Evolutionary conservation across 1,140 invertebrate genomes (phyloP).

Genomic region (Hydropsyche tenuis): DNA sequence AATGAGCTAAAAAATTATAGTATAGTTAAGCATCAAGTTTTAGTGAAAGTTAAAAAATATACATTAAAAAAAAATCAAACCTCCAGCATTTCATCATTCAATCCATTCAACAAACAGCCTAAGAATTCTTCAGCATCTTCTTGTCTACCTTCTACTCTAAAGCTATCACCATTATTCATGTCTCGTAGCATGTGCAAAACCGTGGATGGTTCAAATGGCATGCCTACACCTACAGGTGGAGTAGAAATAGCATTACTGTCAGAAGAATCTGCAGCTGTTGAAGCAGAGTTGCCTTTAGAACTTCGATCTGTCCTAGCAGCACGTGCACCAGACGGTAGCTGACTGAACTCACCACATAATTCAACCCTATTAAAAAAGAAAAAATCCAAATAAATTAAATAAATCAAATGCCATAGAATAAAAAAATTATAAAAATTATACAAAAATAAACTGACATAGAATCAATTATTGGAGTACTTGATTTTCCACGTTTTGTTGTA

Average conservation of each 20-base stretch:
- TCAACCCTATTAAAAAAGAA: slow-evolving; percentile 61
- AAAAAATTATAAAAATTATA: slow-evolving; percentile 18
- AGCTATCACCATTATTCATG: slow-evolving; percentile 62
- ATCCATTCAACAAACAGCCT: slow-evolving; percentile 87
- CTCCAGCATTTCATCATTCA: slow-evolving; percentile 96
- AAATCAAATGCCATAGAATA: slow-evolving; percentile 49
- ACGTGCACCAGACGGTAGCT: slow-evolving; percentile 64
- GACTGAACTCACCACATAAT: slow-evolving; percentile 73
- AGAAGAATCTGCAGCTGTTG: slow-evolving; percentile 48
- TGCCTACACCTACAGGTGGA: slow-evolving; percentile 42
- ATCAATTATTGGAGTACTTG: slow-evolving; percentile 89
- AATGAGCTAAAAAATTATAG: slow-evolving; percentile 64
- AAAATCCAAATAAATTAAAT: slow-evolving; percentile 6
- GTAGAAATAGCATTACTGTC: slow-evolving; percentile 3
- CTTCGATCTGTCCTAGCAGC: slow-evolving; percentile 54
- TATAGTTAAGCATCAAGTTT: background rate
- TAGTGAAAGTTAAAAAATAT: background rate
- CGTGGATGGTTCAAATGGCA: slow-evolving; percentile 81
- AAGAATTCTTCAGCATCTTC: slow-evolving; percentile 97
- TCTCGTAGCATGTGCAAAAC: slow-evolving; percentile 79
- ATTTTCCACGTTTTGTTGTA: slow-evolving; percentile 66
- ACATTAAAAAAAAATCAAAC: slow-evolving; percentile 56
- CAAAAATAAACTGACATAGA: slow-evolving; percentile 75
- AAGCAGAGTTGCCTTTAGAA: slow-evolving; percentile 58
- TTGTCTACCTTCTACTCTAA: slow-evolving; percentile 74